Evolutionary conservation across 2,113 vertebrate species (phyloP), one percentile per base, ranked within the genome.

Genomic region (Plotosus lineatus): DNA sequence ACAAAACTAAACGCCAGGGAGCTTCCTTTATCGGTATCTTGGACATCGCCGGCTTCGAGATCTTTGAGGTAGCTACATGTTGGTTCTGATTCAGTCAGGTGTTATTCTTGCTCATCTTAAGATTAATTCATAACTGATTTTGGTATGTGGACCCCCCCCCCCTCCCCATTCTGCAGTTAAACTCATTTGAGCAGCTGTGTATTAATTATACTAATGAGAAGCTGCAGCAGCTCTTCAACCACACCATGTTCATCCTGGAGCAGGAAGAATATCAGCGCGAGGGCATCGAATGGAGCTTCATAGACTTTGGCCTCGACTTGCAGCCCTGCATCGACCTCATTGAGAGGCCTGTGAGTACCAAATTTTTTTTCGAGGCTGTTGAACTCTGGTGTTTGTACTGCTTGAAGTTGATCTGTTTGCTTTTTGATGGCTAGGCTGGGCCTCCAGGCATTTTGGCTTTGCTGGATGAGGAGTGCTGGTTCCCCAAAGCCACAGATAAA

Each of bases 11-110:
- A 88, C 90, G 97, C 28, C 98, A 99, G 90, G 98, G 97, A 0
- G 98, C 97, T 3, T 98, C 97, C 3, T 99, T 99, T 91, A 98
- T 99, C 2, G 98, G 98, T 58, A 99, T 99, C 90, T 92, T 99
- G 83, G 98, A 99, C 80, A 99, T 99, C 1, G 98, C 98, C 1
- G 98, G 98, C 56, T 99, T 99, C 80, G 98, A 99, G 92, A 99
- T 99, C 88, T 99, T 99, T 2, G 96, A 99, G 89, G 98, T 99
- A 89, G 4, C 55, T 11, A 3, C 8, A 12, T 11, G 7, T 2
- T n/a, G n/a, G n/a, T n/a, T n/a, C n/a, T n/a, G n/a, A n/a, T n/a
- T n/a, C n/a, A n/a, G n/a, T n/a, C n/a, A n/a, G n/a, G n/a, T n/a
- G n/a, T n/a, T n/a, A n/a, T n/a, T n/a, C n/a, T n/a, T n/a, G n/a